Evolutionary conservation across 2,888 invertebrate genomes (phyloP).

Genomic region (Dermolepida albohirtum): DNA sequence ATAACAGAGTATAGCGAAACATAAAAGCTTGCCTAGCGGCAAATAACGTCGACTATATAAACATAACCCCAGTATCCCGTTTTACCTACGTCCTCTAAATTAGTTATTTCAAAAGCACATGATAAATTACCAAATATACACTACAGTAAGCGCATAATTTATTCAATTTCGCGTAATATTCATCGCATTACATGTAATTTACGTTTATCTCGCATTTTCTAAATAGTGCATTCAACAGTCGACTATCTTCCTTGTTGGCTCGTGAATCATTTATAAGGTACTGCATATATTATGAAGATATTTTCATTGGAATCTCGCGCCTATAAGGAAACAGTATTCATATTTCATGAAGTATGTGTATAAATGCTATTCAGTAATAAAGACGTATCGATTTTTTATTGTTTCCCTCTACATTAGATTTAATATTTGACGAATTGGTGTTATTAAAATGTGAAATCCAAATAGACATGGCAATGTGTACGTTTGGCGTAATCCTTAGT

Average conservation of each 20-base stretch:
- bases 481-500: too few species aligned
- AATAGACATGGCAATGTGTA: too few species aligned
- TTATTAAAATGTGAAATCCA: too few species aligned
- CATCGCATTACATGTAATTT: constrained; percentile 1
- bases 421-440: constrained; percentile 5
- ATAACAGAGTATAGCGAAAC: too few species aligned
- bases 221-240: background rate
- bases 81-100: too few species aligned
- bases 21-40: too few species aligned
- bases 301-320: constrained; percentile 10
- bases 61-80: too few species aligned
- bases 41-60: too few species aligned
- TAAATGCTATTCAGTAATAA: background rate
- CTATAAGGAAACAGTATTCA: background rate
- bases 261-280: constrained; percentile 1
- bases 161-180: background rate
- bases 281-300: constrained; percentile 4
- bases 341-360: constrained; percentile 6
- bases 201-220: constrained; percentile 1
- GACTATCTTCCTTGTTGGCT: background rate
- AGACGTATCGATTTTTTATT: constrained; percentile 11
- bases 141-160: background rate
- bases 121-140: constrained; percentile 1
- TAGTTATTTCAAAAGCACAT: background rate
- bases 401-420: background rate